phyloP scores from a whole-genome alignment of 2,888 invertebrate genomes.

The Eupithecia pulchellata region DNA sequence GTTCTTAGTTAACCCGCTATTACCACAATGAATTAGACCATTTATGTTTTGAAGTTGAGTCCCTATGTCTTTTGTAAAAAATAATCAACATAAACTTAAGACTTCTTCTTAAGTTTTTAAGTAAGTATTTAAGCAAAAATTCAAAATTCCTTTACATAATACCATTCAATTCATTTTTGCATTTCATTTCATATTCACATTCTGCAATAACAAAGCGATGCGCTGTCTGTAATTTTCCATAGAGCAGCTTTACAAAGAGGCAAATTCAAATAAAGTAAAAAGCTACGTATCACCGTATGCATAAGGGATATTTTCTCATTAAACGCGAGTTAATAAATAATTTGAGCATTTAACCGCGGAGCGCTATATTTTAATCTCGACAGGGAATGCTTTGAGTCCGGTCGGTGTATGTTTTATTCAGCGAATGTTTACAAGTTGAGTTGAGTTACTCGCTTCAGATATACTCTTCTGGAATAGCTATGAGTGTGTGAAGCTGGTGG shows the following conservation, averaged over 20 bases:
- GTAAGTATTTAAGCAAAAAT: neutral
- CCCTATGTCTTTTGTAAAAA: neutral
- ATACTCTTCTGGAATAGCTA: constrained; percentile 32
- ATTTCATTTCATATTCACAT: constrained; percentile 34
- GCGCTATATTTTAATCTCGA: constrained; percentile 80
- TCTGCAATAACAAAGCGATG: constrained; percentile 34
- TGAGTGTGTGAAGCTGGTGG: constrained; percentile 17
- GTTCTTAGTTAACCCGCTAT: too few species aligned
- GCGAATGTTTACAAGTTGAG: constrained; percentile 63
- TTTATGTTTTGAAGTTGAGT: neutral
- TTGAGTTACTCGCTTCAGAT: constrained; percentile 51
- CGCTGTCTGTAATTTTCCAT: constrained; percentile 40
- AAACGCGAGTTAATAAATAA: constrained; percentile 74
- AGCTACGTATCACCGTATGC: constrained; percentile 46
- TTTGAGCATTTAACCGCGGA: constrained; percentile 71
- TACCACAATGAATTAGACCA: neutral
- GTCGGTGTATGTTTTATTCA: constrained; percentile 73
- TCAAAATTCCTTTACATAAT: constrained; percentile 8
- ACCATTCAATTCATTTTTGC: constrained; percentile 18
- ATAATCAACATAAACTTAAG: neutral
- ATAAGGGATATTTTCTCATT: constrained; percentile 49
- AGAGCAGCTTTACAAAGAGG: constrained; percentile 24
- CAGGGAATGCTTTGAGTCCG: constrained; percentile 71
- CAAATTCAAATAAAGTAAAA: constrained; percentile 34
- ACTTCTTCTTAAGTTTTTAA: neutral